Evolutionary conservation across 1,140 invertebrate genomes (phyloP).

Genomic region (Euura lappo): DNA sequence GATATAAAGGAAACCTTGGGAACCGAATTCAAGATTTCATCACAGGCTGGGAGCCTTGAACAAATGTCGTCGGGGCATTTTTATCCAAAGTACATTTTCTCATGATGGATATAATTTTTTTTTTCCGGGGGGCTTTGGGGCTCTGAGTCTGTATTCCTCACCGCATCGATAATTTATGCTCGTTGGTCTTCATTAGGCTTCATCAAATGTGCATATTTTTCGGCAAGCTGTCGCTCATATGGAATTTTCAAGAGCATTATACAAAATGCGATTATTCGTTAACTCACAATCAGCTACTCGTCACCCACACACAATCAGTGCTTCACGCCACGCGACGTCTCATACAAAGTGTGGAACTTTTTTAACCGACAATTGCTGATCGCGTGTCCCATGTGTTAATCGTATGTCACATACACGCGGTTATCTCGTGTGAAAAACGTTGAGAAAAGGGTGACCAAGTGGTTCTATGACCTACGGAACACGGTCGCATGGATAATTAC

Average conservation of each 20-base stretch:
- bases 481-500: background rate
- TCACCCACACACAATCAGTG: background rate
- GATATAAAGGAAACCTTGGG: constrained; percentile 58
- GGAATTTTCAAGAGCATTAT: too few relatives aligned
- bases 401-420: background rate
- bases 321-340: background rate
- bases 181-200: too few relatives aligned
- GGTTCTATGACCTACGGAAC: background rate
- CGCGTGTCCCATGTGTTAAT: background rate
- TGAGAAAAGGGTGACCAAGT: background rate
- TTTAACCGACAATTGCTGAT: background rate
- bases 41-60: constrained; percentile 40
- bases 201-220: too few relatives aligned
- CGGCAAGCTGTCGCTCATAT: too few relatives aligned
- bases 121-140: too few relatives aligned
- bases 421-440: constrained; percentile 3
- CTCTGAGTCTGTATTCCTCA: too few relatives aligned
- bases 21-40: constrained; percentile 58
- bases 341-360: background rate
- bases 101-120: too few relatives aligned
- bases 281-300: too few relatives aligned
- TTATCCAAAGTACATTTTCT: too few relatives aligned
- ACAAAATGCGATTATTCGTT: too few relatives aligned
- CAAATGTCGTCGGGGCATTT: too few relatives aligned
- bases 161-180: too few relatives aligned